phyloP scores from a whole-genome alignment of 1,140 invertebrate species.

The Drosophila tropicalis region DNA sequence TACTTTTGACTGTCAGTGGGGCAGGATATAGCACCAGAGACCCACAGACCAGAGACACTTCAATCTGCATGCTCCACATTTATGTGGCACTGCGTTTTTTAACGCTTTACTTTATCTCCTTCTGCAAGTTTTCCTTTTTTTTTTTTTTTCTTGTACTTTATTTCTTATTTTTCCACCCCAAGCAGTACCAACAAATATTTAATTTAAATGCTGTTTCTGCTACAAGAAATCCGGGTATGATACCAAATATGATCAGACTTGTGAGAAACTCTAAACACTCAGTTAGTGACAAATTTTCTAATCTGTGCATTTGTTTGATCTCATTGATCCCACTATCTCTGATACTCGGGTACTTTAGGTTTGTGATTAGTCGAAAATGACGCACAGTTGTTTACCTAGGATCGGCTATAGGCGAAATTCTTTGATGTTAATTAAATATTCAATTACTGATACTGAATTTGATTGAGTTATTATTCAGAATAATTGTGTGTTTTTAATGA shows the following conservation, averaged over 20 bases:
- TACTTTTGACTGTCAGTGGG: not conserved
- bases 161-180: slow-evolving; percentile 5
- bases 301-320: not conserved
- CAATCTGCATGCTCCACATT: slow-evolving; percentile 78
- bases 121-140: slow-evolving; percentile 14
- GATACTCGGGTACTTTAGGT: not conserved
- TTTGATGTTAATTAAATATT: slow-evolving; percentile 1
- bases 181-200: slow-evolving; percentile 63
- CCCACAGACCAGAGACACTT: slow-evolving; percentile 48
- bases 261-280: not conserved
- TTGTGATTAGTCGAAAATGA: not conserved
- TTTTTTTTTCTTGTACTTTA: slow-evolving; percentile 42
- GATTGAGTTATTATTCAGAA: not conserved
- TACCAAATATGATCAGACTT: slow-evolving; percentile 8
- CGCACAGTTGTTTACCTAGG: not conserved
- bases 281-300: not conserved
- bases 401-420: not conserved
- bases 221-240: slow-evolving; percentile 25
- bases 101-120: slow-evolving; percentile 16
- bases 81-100: slow-evolving; percentile 61
- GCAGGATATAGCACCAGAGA: not conserved
- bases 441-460: not conserved
- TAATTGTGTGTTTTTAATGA: not conserved
- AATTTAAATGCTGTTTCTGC: slow-evolving; percentile 55
- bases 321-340: not conserved